phyloP scores from a whole-genome alignment of 1,140 invertebrate species.

The Ericerus pela region DNA sequence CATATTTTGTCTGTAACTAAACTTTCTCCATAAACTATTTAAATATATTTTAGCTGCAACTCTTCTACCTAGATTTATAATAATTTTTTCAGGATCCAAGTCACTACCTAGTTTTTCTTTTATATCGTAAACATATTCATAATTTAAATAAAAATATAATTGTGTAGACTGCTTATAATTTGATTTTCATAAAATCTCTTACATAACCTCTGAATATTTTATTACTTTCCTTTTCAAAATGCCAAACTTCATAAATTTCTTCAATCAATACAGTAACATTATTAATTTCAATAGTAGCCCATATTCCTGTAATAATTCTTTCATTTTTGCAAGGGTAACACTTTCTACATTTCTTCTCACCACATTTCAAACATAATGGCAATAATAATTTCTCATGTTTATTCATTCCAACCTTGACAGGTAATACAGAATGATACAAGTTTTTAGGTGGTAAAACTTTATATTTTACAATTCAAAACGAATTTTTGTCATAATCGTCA shows the following conservation, averaged over 20 bases:
- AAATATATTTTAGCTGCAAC: slow-evolving; percentile 26
- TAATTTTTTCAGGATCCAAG: slow-evolving; percentile 27
- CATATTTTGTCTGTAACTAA: slow-evolving; percentile 24
- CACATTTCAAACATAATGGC: slow-evolving; percentile 5
- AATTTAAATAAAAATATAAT: slow-evolving; percentile 11
- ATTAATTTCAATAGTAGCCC: slow-evolving; percentile 3
- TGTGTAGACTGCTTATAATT: slow-evolving; percentile 7
- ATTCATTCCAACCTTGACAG: neutral
- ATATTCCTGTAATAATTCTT: slow-evolving; percentile 5
- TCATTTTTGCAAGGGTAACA: neutral
- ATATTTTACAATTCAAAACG: slow-evolving; percentile 5
- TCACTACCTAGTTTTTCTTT: slow-evolving; percentile 22
- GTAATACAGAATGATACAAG: slow-evolving; percentile 6
- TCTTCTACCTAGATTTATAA: slow-evolving; percentile 27
- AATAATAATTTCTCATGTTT: slow-evolving; percentile 8
- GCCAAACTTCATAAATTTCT: slow-evolving; percentile 4
- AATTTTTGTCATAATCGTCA: neutral
- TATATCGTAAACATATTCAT: slow-evolving; percentile 8
- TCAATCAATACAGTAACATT: neutral
- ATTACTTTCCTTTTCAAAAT: slow-evolving; percentile 9
- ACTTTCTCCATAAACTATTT: slow-evolving; percentile 30
- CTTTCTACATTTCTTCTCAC: neutral
- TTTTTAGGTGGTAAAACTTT: slow-evolving; percentile 11
- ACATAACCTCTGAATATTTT: slow-evolving; percentile 2
- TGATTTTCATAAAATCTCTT: slow-evolving; percentile 4